These are phyloP conservation scores for Raja brachyura DNA, from an alignment of 2,113 vertebrate genomes.

Conservation along the genomic window DNA sequence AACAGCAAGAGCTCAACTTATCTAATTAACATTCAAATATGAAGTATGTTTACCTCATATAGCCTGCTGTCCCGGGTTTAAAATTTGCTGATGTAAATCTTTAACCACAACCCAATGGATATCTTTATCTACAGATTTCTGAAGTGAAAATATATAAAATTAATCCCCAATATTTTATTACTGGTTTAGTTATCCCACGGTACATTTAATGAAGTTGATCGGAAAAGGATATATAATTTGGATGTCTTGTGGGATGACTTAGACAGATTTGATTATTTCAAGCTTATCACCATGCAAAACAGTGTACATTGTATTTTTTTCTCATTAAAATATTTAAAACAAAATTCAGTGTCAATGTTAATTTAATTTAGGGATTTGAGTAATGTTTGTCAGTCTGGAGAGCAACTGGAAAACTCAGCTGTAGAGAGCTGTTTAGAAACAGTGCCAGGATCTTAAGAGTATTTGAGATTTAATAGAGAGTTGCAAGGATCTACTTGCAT, in stretches of 20 bases:
- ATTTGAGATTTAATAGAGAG: neutral
- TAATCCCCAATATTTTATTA: neutral
- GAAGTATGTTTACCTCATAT: neutral
- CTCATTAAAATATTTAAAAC: no score
- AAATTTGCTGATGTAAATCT: neutral
- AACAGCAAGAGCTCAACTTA: neutral
- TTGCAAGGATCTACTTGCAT: neutral
- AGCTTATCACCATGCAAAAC: neutral
- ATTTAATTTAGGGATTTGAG: no score
- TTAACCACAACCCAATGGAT: neutral
- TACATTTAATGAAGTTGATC: neutral
- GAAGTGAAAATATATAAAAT: neutral
- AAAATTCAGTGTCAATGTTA: no score
- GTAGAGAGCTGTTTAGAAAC: neutral
- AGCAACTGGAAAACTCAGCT: neutral
- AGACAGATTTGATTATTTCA: neutral
- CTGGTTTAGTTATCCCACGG: neutral
- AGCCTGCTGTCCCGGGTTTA: neutral
- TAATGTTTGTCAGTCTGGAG: neutral
- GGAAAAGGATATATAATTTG: neutral
- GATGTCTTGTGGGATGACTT: neutral
- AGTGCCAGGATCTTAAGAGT: neutral
- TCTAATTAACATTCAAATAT: neutral
- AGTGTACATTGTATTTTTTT: neutral
- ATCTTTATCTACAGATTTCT: neutral